Base-by-base conservation (phyloP, 1,140 invertebrate genomes). In the Meloidogyne chitwoodi region DNA sequence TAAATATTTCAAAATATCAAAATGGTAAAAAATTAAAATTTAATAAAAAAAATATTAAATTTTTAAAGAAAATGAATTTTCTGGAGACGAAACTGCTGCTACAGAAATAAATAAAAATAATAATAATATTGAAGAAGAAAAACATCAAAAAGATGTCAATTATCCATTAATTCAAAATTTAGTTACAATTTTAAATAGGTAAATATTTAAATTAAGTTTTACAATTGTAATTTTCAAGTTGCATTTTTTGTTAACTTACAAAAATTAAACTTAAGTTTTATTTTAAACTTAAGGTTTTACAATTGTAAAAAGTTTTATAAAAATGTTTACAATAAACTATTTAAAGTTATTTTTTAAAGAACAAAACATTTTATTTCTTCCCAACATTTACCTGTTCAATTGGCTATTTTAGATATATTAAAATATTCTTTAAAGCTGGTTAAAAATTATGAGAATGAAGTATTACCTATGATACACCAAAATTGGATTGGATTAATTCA, bases 331-430 rank as follows among this genome's bases (percentile, higher is more conserved):
- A n/a, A n/a, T n/a, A n/a, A n/a, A n/a, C n/a, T n/a, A n/a, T n/a
- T n/a, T n/a, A n/a, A n/a, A n/a, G n/a, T n/a, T n/a, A n/a, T n/a
- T n/a, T n/a, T n/a, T n/a, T n/a, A n/a, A n/a, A n/a, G 79, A 65
- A 80, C 79, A 22, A 80, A 83, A 31, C 80, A 80, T 38, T 81
- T 80, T 27, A 61, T 80, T 31, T 83, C 79, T 11, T 81, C 75
- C 10, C 41, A 38, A n/a, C 65, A 80, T 61, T 63, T 80, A n/a
- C 79, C 79, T 38, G 56, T 80, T 2, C 67, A 77, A 61, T 16
- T 82, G 26, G 24, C 80, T 34, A 75, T 80, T n/a, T 34, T 80
- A 22, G 79, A 80, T 73, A 78, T 80, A 6, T 48, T 80, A n/a
- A 29, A 81, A 14, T 31, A 61, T 26, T 82, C 79, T 14, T 48